A percentile compares a stretch with the other conserved stretches of the same genome.
These are phyloP conservation scores for Diarsia dahlii DNA, from an alignment of 2,888 invertebrate species.

Conservation along the genomic window DNA sequence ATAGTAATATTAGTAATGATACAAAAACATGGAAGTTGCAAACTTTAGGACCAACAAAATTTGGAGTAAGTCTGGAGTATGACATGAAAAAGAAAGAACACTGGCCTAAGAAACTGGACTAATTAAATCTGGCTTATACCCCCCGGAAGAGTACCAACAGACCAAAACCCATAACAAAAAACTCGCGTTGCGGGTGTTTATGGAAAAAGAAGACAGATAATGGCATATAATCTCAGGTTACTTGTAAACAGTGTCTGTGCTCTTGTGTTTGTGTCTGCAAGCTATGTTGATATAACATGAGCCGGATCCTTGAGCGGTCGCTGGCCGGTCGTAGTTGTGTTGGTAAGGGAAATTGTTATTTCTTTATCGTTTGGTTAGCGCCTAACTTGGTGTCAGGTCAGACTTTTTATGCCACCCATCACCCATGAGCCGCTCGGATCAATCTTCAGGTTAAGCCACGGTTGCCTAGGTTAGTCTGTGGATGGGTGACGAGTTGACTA, in stretches of 20 bases:
- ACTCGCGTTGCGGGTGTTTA: constrained; percentile 40
- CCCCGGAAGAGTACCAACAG: neutral
- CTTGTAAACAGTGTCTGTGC: constrained; percentile 38
- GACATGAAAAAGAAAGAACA: neutral
- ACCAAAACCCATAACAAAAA: constrained; percentile 33
- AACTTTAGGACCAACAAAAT: too few relatives aligned
- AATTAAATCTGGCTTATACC: neutral
- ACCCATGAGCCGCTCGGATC: too few relatives aligned
- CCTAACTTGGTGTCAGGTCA: too few relatives aligned
- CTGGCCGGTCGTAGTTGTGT: neutral
- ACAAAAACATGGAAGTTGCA: too few relatives aligned
- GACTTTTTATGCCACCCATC: too few relatives aligned
- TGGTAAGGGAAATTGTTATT: too few relatives aligned
- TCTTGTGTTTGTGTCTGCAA: constrained; percentile 23
- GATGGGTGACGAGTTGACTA: too few relatives aligned
- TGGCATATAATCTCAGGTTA: constrained; percentile 24
- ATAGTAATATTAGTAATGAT: too few relatives aligned
- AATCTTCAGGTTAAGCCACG: too few relatives aligned
- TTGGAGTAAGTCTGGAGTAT: too few relatives aligned
- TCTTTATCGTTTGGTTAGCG: too few relatives aligned
- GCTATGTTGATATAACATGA: constrained; percentile 48
- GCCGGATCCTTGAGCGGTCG: constrained; percentile 5
- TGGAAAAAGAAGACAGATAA: constrained; percentile 43
- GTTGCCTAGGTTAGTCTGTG: too few relatives aligned
- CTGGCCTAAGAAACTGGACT: neutral